Evolutionary conservation across 2,113 vertebrate genomes (phyloP).

Genomic region (Perca flavescens): DNA sequence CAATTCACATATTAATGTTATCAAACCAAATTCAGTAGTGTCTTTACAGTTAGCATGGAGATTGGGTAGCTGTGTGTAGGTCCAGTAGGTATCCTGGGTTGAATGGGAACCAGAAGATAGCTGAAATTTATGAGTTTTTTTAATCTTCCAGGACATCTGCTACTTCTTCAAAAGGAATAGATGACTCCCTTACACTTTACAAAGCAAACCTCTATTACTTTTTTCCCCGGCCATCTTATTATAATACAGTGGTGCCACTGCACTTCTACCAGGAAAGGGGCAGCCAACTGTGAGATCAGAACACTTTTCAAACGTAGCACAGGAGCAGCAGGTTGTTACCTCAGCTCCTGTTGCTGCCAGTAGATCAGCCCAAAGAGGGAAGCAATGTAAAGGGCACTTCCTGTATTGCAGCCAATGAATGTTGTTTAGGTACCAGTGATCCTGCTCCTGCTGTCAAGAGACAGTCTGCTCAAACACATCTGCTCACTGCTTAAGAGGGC

Average conservation of each 20-base stretch:
- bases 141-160: background rate
- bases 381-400: slow-evolving; percentile 41
- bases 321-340: background rate
- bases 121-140: background rate
- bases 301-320: background rate
- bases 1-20: background rate
- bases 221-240: background rate
- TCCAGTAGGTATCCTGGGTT: background rate
- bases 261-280: background rate
- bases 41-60: background rate
- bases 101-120: background rate
- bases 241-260: background rate
- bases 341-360: slow-evolving; percentile 19
- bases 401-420: slow-evolving; percentile 9
- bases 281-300: slow-evolving; percentile 27
- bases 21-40: background rate
- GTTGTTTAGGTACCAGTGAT: slow-evolving; percentile 25
- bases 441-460: slow-evolving; percentile 19
- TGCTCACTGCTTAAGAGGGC: slow-evolving; percentile 29
- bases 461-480: slow-evolving; percentile 30
- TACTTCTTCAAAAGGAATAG: background rate
- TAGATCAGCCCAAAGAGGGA: background rate
- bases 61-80: background rate
- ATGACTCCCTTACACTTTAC: background rate
- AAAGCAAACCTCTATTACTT: background rate